Base-by-base conservation (phyloP, 2,113 vertebrate genomes). In the Bufo bufo region DNA sequence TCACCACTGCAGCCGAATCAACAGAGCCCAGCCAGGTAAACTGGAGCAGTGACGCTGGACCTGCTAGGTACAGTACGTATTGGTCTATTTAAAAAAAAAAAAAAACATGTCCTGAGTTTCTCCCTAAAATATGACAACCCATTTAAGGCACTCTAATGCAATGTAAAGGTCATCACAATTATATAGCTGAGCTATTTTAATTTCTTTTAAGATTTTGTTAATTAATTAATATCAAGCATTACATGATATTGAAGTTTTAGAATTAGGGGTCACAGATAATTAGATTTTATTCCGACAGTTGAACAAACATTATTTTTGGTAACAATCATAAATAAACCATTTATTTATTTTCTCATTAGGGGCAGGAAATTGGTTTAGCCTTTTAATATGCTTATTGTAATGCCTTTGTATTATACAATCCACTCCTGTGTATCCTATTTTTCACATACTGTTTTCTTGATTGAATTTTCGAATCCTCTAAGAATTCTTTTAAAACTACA, bases 171-270 rank as follows among this genome's bases (percentile, higher is more conserved):
- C 66, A 33, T 71, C 23, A 71, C 9, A 71, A 12, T 33, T 33
- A 71, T 43, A 12, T 11, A 33, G n/a, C n/a, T 43, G 43, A 33
- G 3, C 3, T 71, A 23, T 66, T 66, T 66, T 23, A 23, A 66
- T 23, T 23, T 10, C n/a, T 11, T 66, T 3, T 23, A 69, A 33
- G 23, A n/a, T n/a, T 77, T 54, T 78, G 88, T 85, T 93, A 92
- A 93, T 92, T 91, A 81, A 61, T 84, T 90, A 90, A 90, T 92
- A 92, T 92, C 91, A 89, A 93, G 66, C 20, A 89, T 82, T 79
- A 50, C 56, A 82, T 90, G 47, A 33, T 54, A 54, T 17, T 52
- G 13, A 47, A 20, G 50, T 71, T 65, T 84, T 4, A 13, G 54
- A 71, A 11, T n/a, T 85, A 17, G 52, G 71, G 83, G 83, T 74